Conservation (phyloP, 92 coral and sea anemone genomes). For the Phenganax subtilis region DNA sequence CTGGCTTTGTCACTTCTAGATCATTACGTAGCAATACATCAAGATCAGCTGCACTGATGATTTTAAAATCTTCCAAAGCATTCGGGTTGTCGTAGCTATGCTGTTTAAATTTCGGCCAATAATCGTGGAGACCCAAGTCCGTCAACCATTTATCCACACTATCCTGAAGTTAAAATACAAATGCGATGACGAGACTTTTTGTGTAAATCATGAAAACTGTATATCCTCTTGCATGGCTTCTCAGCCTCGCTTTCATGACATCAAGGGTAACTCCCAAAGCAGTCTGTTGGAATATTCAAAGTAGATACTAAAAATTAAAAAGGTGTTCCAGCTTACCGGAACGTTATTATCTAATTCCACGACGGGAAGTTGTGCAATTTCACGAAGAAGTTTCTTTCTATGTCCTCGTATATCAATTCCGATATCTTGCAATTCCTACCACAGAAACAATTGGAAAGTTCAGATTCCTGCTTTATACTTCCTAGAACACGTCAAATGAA, state of each 20-base stretch:
- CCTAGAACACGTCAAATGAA: background rate
- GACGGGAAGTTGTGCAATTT: slow-evolving; percentile 62
- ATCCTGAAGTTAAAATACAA: slow-evolving; percentile 41
- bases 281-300: background rate
- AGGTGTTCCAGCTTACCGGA: slow-evolving; percentile 59
- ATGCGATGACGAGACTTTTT: too few relatives aligned
- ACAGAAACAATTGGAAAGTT: background rate
- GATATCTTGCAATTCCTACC: slow-evolving; percentile 68
- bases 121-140: slow-evolving; percentile 72
- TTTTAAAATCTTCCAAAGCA: slow-evolving; percentile 77
- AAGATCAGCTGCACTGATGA: slow-evolving; percentile 54
- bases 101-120: slow-evolving; percentile 62
- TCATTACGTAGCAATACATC: slow-evolving; percentile 35
- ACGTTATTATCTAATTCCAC: slow-evolving; percentile 73
- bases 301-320: background rate
- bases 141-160: slow-evolving; percentile 72
- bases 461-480: too few relatives aligned
- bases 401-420: slow-evolving; percentile 88
- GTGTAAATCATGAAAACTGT: too few relatives aligned
- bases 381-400: slow-evolving; percentile 58
- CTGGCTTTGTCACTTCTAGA: slow-evolving; percentile 55
- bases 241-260: too few relatives aligned
- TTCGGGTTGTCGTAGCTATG: slow-evolving; percentile 73
- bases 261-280: too few relatives aligned
- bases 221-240: too few relatives aligned